Conservation (phyloP, 2,797 vertebrate genomes). For the Syndactyla subalaris region DNA sequence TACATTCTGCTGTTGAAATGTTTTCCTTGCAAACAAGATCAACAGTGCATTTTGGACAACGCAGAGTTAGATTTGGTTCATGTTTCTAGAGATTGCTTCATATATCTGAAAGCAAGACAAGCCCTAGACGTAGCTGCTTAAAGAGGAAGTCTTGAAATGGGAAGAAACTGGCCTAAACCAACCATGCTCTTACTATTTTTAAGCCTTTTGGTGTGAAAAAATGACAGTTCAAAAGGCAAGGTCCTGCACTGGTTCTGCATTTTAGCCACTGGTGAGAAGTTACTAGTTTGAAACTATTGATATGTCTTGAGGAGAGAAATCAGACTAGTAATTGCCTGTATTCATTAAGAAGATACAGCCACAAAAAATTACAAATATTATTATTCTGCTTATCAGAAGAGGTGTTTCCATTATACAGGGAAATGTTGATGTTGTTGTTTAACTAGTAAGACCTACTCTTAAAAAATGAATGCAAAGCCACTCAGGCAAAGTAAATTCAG, state of each 20-base stretch:
- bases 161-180: neutral
- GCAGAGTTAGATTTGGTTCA: neutral
- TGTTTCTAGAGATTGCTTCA: neutral
- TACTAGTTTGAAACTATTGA: neutral
- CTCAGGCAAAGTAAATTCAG: neutral
- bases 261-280: neutral
- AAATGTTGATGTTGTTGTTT: neutral
- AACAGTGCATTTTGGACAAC: neutral
- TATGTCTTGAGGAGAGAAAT: neutral
- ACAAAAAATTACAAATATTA: neutral
- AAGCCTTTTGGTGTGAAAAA: neutral
- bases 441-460: neutral
- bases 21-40: neutral
- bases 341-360: neutral
- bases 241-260: neutral
- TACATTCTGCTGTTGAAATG: neutral
- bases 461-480: neutral
- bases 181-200: neutral
- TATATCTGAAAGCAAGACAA: neutral
- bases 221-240: neutral
- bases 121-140: neutral
- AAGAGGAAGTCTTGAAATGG: slow-evolving; percentile 1
- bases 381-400: neutral
- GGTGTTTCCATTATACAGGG: neutral
- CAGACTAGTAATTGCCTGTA: neutral